Conservation (phyloP, 2,797 vertebrate genomes). For the Trachops cirrhosus region DNA sequence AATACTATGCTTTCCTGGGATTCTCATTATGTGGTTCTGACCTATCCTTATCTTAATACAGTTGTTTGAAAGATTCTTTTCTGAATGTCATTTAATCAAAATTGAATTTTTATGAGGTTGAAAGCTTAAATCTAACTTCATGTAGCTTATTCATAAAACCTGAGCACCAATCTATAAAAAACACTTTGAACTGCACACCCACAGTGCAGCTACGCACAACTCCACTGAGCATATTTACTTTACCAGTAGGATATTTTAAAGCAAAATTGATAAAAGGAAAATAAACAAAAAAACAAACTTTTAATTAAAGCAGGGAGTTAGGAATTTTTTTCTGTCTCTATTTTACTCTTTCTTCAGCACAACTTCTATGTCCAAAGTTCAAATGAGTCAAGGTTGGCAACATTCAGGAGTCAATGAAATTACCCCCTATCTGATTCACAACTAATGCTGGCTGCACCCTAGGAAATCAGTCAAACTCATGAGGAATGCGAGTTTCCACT, state of each 20-base stretch:
- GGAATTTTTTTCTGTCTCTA: constrained; percentile 18
- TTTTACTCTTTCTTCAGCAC: neutral
- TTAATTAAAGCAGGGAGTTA: neutral
- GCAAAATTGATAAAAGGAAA: neutral
- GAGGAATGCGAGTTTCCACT: neutral
- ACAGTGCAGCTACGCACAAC: neutral
- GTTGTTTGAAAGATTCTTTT: neutral
- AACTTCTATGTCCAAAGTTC: neutral
- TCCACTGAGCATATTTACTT: neutral
- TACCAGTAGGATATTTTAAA: constrained; percentile 6
- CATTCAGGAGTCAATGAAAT: neutral
- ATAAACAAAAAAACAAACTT: neutral
- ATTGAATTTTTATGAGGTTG: constrained; percentile 28
- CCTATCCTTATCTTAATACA: neutral
- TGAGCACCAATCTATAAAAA: constrained; percentile 33
- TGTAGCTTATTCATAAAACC: constrained; percentile 39
- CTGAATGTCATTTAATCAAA: constrained; percentile 46
- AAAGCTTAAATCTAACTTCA: constrained; percentile 29
- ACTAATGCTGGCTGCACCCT: neutral
- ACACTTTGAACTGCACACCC: neutral
- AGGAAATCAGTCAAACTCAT: neutral
- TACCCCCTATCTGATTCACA: neutral
- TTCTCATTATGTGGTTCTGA: neutral
- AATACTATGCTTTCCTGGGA: neutral
- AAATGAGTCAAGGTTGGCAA: neutral